A percentile compares a stretch with the other conserved stretches of the same genome.
Evolutionary conservation across 2,113 vertebrate genomes (phyloP).

Genomic region (Bucco capensis): DNA sequence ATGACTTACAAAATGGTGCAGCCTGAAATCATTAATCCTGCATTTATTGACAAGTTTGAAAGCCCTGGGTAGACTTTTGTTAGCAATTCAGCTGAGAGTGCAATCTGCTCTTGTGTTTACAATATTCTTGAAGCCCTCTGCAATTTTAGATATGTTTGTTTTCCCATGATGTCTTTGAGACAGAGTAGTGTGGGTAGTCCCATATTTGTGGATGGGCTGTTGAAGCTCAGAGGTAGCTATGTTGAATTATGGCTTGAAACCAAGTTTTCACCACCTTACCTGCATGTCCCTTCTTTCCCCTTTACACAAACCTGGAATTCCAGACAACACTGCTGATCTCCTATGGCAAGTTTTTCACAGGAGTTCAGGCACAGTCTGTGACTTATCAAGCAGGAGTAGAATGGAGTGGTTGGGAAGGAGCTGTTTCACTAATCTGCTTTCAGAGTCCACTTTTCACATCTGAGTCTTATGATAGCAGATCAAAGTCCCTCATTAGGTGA

Average conservation of each 20-base stretch:
- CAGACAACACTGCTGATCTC: not conserved
- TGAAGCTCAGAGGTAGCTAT: not conserved
- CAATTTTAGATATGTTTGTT: not conserved
- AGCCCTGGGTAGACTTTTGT: not conserved
- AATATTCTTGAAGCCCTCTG: not conserved
- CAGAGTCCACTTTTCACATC: not conserved
- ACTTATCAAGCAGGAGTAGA: not conserved
- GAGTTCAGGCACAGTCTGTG: not conserved
- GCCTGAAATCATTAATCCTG: conserved; percentile 7
- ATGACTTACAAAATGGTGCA: not conserved
- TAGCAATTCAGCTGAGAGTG: not conserved
- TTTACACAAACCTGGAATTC: not conserved
- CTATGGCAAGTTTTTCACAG: rapidly evolving
- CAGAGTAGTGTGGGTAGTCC: not conserved
- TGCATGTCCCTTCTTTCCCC: not conserved
- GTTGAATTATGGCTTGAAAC: not conserved
- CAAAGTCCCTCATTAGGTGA: conserved; percentile 30
- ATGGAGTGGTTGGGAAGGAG: not conserved
- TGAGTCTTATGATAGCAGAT: conserved; percentile 20
- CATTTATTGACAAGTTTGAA: conserved; percentile 29
- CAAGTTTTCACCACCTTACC: not conserved
- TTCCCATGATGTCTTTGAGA: not conserved
- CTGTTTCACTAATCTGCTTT: conserved; percentile 16
- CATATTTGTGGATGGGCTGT: not conserved
- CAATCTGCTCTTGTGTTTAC: not conserved